Conservation (phyloP, 2,113 vertebrate species). For the Suricata suricatta region DNA sequence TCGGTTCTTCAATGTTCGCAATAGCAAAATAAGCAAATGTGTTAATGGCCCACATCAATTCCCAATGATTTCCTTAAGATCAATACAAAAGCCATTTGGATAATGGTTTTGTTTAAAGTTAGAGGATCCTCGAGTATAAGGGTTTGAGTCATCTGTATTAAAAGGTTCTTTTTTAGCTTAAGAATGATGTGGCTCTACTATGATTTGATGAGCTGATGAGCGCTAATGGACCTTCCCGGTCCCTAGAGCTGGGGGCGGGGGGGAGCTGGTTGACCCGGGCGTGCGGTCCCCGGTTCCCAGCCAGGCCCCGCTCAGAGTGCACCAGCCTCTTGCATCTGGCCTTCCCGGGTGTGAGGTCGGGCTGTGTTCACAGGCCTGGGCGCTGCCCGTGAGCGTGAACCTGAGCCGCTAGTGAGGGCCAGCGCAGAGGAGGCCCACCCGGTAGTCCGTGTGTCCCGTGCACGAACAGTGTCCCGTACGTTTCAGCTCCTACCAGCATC, state of each 20-base stretch:
- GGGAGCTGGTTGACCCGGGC: background rate
- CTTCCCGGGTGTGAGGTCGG: background rate
- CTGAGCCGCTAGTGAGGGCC: no score
- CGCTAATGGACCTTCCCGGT: background rate
- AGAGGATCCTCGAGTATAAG: background rate
- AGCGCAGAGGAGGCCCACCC: accelerated
- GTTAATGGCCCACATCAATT: constrained; percentile 16
- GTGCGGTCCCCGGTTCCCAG: accelerated
- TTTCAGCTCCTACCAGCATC: background rate
- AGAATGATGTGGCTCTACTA: background rate
- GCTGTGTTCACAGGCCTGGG: background rate
- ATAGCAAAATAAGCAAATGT: constrained; percentile 23
- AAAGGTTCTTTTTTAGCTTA: background rate
- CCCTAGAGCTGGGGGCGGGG: background rate
- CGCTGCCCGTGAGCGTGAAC: no score
- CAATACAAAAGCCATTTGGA: constrained; percentile 12
- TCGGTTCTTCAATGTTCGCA: background rate
- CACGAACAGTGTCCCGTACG: accelerated
- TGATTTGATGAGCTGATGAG: background rate
- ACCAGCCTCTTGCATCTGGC: background rate
- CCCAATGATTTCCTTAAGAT: background rate
- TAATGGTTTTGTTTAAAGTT: background rate
- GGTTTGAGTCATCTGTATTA: background rate
- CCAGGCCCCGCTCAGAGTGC: accelerated
- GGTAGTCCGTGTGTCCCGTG: accelerated